Percentiles rank a stretch among this genome's conserved stretches.
These are phyloP conservation scores for Ectobius pallidus DNA, from an alignment of 2,888 invertebrate species.

Conservation along the genomic window DNA sequence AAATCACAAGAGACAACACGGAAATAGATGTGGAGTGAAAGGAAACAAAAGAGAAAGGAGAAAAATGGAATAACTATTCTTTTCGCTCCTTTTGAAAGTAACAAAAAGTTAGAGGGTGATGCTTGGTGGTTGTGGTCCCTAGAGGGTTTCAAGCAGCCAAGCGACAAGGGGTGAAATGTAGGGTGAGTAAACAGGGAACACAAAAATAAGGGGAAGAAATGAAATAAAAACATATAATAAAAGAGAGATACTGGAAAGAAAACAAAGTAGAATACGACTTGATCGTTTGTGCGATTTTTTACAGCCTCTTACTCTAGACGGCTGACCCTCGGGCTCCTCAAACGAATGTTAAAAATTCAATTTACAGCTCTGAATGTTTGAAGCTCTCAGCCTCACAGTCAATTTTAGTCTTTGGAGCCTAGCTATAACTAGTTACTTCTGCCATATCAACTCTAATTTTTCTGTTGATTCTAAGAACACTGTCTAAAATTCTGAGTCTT, in stretches of 20 bases:
- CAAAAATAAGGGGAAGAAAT: constrained; percentile 8
- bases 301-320: not conserved
- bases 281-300: not conserved
- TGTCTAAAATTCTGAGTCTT: no score
- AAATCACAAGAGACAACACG: constrained; percentile 31
- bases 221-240: constrained; percentile 17
- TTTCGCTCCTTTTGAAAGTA: constrained; percentile 33
- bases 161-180: constrained; percentile 33
- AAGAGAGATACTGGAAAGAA: not conserved
- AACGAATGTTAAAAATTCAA: not conserved
- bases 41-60: constrained; percentile 21
- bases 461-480: no score
- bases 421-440: no score
- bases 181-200: constrained; percentile 13
- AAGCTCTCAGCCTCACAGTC: no score
- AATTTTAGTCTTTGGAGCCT: no score
- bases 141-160: constrained; percentile 30
- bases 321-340: not conserved
- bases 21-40: constrained; percentile 29
- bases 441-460: no score
- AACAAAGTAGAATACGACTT: not conserved
- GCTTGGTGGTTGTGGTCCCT: constrained; percentile 26
- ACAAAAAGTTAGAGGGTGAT: constrained; percentile 9
- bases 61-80: constrained; percentile 31
- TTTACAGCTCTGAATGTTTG: no score